phyloP scores from a whole-genome alignment of 2,888 invertebrate species.

The Melinaea menophilus region DNA sequence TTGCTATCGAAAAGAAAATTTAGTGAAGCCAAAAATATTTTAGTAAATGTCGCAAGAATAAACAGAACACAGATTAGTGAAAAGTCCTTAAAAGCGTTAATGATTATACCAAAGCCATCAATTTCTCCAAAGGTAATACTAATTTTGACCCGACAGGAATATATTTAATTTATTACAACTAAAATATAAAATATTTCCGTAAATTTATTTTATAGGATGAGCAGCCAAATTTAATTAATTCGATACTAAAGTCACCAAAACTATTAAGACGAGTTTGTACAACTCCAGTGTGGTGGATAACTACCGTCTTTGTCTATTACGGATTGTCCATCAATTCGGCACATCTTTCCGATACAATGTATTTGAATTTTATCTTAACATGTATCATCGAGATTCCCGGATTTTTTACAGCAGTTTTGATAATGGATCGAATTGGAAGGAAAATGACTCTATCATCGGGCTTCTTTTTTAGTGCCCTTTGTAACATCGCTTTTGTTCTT shows the following conservation, averaged over 20 bases:
- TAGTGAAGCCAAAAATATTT: constrained; percentile 77
- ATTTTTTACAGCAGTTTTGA: constrained; percentile 74
- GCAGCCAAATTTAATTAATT: constrained; percentile 32
- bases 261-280: constrained; percentile 74
- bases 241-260: constrained; percentile 70
- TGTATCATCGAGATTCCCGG: constrained; percentile 81
- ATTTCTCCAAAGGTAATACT: constrained; percentile 9
- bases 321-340: constrained; percentile 84
- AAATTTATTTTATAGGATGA: constrained; percentile 9
- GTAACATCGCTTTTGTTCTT: constrained; percentile 32
- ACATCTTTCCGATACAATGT: constrained; percentile 81
- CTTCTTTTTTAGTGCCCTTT: constrained; percentile 30
- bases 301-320: constrained; percentile 83
- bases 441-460: constrained; percentile 44
- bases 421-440: constrained; percentile 67
- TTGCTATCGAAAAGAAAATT: constrained; percentile 81
- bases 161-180: too few relatives aligned
- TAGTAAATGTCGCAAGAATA: constrained; percentile 22
- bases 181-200: too few relatives aligned
- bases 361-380: constrained; percentile 80
- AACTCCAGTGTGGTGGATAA: constrained; percentile 83
- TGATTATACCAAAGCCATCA: constrained; percentile 41
- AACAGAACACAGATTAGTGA: constrained; percentile 24
- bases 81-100: constrained; percentile 56
- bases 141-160: not conserved